Evolutionary conservation across 2,113 vertebrate genomes (phyloP), one percentile per base, ranked within the genome.

Genomic region (Centropristis striata): DNA sequence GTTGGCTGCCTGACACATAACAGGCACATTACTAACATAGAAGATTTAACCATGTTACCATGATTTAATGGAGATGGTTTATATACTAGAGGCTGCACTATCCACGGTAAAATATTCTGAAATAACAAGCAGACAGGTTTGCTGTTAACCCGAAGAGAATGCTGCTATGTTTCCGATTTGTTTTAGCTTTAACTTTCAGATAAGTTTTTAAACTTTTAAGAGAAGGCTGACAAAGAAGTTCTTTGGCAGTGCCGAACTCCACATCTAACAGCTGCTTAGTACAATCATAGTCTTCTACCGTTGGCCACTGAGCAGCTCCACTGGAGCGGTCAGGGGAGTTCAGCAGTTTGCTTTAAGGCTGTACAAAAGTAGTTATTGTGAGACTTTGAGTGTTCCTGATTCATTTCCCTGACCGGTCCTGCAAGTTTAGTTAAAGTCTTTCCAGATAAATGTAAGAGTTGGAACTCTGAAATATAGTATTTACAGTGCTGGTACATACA

Each of bases 331-430:
- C 80, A 64, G 5, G 36, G 51, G 73, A 76, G 69, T 83, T 83
- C 83, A 71, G 65, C 57, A 86, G 50, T 78, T 83, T 71, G 51
- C 60, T 75, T 69, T 47, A 79, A 81, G 70, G 69, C 47, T 74
- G 60, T 32, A 67, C 49, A 64, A 46, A 75, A 69, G 73, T 39
- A 71, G 60, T 55, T 60, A 53, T 66, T 79, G 54, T 49, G 15
- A 69, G 57, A 63, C 36, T 65, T 76, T 47, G 42, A 46, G 27
- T 47, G 18, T 47, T 64, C 42, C 61, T 32, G 21, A 13, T 61
- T 44, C 8, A 70, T 76, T 82, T 75, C 11, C 54, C 54, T 58
- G 25, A 32, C 72, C 68, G 28, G 42, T n/a, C 41, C 58, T 42
- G 37, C 49, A 44, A 59, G 63, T 70, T 76, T 27, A 36, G 66